phyloP scores from a whole-genome alignment of 2,888 invertebrate genomes.

The Alentia gelatinosa region DNA sequence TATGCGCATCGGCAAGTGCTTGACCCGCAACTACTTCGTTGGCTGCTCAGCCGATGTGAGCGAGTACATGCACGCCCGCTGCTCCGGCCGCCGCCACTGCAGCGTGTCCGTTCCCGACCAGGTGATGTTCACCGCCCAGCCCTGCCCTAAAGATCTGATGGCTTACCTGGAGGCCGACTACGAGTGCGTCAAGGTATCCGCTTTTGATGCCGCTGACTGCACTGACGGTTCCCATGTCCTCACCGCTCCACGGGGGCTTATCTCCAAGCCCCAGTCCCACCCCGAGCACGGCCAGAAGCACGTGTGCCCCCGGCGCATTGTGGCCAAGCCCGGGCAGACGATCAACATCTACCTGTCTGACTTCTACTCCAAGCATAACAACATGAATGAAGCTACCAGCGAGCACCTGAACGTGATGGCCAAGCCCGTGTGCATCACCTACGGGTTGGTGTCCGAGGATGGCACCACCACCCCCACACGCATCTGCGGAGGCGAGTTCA shows the following conservation, averaged over 20 bases:
- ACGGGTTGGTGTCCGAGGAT: not conserved
- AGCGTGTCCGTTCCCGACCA: constrained; percentile 53
- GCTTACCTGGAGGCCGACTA: constrained; percentile 62
- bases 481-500: constrained; percentile 26
- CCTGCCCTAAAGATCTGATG: constrained; percentile 61
- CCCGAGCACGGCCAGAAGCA: not conserved
- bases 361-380: constrained; percentile 9
- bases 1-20: constrained; percentile 54
- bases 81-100: constrained; percentile 58
- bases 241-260: not conserved
- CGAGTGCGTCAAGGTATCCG: constrained; percentile 54
- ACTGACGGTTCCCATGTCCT: not conserved
- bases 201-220: not conserved
- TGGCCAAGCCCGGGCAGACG: constrained; percentile 48
- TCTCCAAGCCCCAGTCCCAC: not conserved
- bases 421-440: not conserved
- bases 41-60: constrained; percentile 55
- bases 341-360: constrained; percentile 43
- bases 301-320: constrained; percentile 25
- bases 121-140: constrained; percentile 21
- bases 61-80: constrained; percentile 46
- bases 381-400: not conserved
- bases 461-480: not conserved
- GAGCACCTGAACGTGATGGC: no score
- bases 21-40: constrained; percentile 53